Percentiles rank a stretch among this genome's conserved stretches.
phyloP scores from a whole-genome alignment of 2,888 invertebrate genomes.

The Pterostichus niger region DNA sequence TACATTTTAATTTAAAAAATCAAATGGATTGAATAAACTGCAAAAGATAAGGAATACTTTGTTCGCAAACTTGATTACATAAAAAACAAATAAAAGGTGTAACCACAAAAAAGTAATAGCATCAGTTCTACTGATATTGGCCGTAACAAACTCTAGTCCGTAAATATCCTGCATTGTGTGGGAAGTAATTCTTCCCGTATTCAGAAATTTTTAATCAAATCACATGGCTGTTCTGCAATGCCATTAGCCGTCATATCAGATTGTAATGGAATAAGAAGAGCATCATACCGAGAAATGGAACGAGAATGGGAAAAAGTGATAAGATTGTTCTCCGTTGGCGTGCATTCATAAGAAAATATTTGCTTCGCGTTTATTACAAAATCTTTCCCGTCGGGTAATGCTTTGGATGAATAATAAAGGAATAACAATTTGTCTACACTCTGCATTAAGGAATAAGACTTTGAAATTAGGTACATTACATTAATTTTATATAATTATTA shows the following conservation, averaged over 20 bases:
- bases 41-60: slow-evolving; percentile 10
- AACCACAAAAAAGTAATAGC: slow-evolving; percentile 35
- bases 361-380: slow-evolving; percentile 54
- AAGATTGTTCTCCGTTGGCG: slow-evolving; percentile 49
- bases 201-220: slow-evolving; percentile 66
- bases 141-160: slow-evolving; percentile 23
- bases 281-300: slow-evolving; percentile 59
- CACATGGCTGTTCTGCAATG: slow-evolving; percentile 48
- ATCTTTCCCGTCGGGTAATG: slow-evolving; percentile 19
- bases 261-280: slow-evolving; percentile 61
- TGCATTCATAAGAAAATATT: slow-evolving; percentile 51
- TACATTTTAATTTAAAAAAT: no score
- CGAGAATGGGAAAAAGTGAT: slow-evolving; percentile 55
- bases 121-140: slow-evolving; percentile 16
- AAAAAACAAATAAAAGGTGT: slow-evolving; percentile 21
- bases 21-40: slow-evolving; percentile 1
- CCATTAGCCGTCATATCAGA: slow-evolving; percentile 64
- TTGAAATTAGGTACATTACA: slow-evolving; percentile 26
- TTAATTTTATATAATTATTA: slow-evolving; percentile 23
- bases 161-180: slow-evolving; percentile 50
- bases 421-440: slow-evolving; percentile 50
- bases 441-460: slow-evolving; percentile 21
- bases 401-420: slow-evolving; percentile 33
- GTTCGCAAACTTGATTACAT: slow-evolving; percentile 21
- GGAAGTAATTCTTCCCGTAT: slow-evolving; percentile 54